phyloP scores from a whole-genome alignment of 92 coral and sea anemone species.

The Palythoa grandis region DNA sequence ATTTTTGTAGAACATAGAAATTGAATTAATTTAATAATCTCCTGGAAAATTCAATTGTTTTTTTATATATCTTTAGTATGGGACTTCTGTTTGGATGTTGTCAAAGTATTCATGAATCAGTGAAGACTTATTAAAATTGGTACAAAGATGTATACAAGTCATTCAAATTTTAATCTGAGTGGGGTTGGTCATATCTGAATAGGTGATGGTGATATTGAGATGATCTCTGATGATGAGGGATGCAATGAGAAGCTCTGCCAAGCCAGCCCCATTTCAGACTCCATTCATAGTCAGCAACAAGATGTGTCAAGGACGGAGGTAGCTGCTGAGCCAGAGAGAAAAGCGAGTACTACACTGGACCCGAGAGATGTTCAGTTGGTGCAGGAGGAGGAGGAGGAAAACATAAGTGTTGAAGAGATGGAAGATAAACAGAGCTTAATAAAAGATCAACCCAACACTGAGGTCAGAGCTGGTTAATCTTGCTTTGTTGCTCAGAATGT shows the following conservation, averaged over 20 bases:
- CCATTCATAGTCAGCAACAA: background rate
- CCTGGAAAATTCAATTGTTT: too few species aligned
- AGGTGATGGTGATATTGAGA: slow-evolving; percentile 66
- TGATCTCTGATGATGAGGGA: slow-evolving; percentile 70
- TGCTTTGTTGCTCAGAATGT: too few species aligned
- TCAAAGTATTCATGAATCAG: too few species aligned
- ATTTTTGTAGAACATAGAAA: too few species aligned
- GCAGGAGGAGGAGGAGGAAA: slow-evolving; percentile 66
- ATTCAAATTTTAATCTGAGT: background rate
- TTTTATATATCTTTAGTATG: too few species aligned
- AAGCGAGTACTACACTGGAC: slow-evolving; percentile 59
- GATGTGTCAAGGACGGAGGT: background rate
- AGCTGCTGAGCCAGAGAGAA: slow-evolving; percentile 14
- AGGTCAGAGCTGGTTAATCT: background rate
- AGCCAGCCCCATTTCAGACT: slow-evolving; percentile 4
- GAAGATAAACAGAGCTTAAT: slow-evolving; percentile 32
- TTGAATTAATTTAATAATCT: too few species aligned
- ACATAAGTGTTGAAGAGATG: slow-evolving; percentile 40
- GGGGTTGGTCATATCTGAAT: background rate
- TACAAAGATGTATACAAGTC: too few species aligned
- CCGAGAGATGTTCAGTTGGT: slow-evolving; percentile 50
- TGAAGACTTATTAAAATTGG: too few species aligned
- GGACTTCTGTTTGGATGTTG: too few species aligned
- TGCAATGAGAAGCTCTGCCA: slow-evolving; percentile 24
- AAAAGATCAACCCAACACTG: background rate